Evolutionary conservation across 2,797 vertebrate genomes (phyloP).

Genomic region (Tragopan temminckii): DNA sequence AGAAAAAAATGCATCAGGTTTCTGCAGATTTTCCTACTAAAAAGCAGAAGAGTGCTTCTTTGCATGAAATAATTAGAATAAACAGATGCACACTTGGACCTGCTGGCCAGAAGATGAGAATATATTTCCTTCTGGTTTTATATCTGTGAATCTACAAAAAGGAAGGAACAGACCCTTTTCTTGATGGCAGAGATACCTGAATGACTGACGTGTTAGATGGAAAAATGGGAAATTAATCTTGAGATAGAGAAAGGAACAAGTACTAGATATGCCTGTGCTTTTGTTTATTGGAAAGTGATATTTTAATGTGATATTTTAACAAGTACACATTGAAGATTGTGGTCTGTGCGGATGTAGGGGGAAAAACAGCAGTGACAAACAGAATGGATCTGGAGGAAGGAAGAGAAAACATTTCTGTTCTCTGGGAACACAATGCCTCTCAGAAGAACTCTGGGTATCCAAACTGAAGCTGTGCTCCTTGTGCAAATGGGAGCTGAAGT

Average conservation of each 20-base stretch:
- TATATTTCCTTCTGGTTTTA: neutral
- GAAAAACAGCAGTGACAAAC: neutral
- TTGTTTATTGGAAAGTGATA: conserved; percentile 10
- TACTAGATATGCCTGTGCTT: neutral
- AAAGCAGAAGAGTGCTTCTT: neutral
- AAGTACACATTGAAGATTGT: conserved; percentile 10
- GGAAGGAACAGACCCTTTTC: neutral
- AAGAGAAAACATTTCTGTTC: neutral
- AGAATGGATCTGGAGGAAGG: neutral
- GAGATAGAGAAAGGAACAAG: conserved; percentile 16
- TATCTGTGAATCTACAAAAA: neutral
- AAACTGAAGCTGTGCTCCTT: neutral
- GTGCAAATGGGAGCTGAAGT: neutral
- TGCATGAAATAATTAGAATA: neutral
- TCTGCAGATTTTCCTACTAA: neutral
- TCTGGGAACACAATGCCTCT: conserved; percentile 11
- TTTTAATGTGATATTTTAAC: conserved; percentile 31
- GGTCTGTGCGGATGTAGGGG: neutral
- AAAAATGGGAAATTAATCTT: conserved; percentile 37
- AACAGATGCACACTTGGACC: neutral
- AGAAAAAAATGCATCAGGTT: neutral
- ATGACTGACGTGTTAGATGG: neutral
- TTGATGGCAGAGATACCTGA: neutral
- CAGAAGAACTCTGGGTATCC: neutral
- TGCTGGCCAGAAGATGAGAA: neutral